Percentiles rank a stretch among this genome's conserved stretches.
Conservation (phyloP, 1,140 invertebrate genomes). For the Microplitis mediator region DNA sequence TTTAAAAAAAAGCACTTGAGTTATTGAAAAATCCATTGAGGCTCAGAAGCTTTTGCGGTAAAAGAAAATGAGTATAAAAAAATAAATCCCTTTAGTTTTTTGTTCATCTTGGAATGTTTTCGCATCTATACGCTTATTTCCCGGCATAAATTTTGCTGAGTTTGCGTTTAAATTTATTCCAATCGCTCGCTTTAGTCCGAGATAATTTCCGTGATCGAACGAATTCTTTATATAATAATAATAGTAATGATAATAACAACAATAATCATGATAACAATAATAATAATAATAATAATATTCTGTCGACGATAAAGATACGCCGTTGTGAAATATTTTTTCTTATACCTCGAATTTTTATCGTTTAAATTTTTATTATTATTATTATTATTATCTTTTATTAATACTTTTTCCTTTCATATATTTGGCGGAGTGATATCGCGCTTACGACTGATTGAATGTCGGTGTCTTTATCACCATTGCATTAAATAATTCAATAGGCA, state of each 20-base stretch:
- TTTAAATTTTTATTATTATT: neutral
- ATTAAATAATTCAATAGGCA: too few relatives aligned
- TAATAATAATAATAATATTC: too few relatives aligned
- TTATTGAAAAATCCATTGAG: neutral
- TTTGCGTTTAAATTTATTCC: conserved; percentile 28
- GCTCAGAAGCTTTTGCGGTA: neutral
- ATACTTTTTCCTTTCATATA: neutral
- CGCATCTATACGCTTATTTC: neutral
- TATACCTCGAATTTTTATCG: conserved; percentile 15
- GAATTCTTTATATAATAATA: conserved; percentile 2
- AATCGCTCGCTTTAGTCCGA: conserved; percentile 23
- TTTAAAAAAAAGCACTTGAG: neutral
- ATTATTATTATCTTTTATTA: neutral
- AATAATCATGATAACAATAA: neutral
- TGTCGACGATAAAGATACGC: conserved; percentile 12
- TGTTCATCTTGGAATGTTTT: neutral
- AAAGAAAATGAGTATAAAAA: neutral
- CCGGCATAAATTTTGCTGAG: conserved; percentile 26
- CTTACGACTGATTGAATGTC: conserved; percentile 2
- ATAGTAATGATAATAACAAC: too few relatives aligned
- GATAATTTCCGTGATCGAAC: conserved; percentile 28
- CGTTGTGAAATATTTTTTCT: conserved; percentile 14
- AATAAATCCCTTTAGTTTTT: neutral
- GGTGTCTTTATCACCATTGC: too few relatives aligned
- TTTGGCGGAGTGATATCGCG: neutral